phyloP scores from a whole-genome alignment of 2,888 invertebrate species.

The Trichacis sp. region DNA sequence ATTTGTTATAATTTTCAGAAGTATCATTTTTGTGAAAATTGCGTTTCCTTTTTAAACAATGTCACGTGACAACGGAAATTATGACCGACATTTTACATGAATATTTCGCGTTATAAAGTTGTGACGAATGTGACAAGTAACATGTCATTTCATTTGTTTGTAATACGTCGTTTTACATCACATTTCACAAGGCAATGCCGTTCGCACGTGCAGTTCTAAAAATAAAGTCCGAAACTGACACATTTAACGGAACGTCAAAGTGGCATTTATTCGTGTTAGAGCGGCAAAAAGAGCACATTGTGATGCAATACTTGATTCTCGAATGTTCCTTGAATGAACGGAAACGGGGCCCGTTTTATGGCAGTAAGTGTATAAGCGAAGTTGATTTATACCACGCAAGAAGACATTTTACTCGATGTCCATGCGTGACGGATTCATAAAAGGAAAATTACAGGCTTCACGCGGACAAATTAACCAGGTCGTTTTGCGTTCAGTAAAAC shows the following conservation, averaged over 20 bases:
- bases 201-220: not conserved
- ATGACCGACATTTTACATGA: too few relatives aligned
- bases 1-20: too few relatives aligned
- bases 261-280: constrained; percentile 6
- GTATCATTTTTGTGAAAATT: too few relatives aligned
- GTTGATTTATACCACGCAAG: constrained; percentile 41
- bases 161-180: too few relatives aligned
- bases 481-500: constrained; percentile 43
- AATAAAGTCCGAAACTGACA: not conserved
- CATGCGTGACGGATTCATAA: constrained; percentile 51
- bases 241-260: not conserved
- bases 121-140: too few relatives aligned
- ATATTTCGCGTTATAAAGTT: too few relatives aligned
- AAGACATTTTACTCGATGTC: constrained; percentile 45
- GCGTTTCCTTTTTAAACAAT: too few relatives aligned
- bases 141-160: too few relatives aligned
- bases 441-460: constrained; percentile 52
- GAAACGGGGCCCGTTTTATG: constrained; percentile 38
- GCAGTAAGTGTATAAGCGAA: constrained; percentile 27
- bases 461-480: constrained; percentile 42
- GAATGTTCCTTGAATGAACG: constrained; percentile 32
- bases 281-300: constrained; percentile 1
- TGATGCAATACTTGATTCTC: constrained; percentile 8
- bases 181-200: not conserved
- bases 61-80: too few relatives aligned